Percentiles rank a stretch among this genome's conserved stretches.
Evolutionary conservation across 2,888 invertebrate genomes (phyloP).

Genomic region (Zygothrica quintamaculata): DNA sequence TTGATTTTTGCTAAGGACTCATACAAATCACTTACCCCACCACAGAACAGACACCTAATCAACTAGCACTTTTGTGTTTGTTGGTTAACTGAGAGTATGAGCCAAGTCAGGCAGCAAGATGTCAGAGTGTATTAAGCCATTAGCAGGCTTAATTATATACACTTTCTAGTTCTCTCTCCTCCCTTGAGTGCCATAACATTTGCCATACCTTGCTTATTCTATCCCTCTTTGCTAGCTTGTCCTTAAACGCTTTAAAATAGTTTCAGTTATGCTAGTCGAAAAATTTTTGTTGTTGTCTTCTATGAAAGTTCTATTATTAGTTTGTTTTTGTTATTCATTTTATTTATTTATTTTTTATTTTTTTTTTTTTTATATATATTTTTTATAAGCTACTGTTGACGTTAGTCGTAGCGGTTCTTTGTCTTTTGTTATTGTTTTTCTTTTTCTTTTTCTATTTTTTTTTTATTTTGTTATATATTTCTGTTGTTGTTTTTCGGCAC

Average conservation of each 20-base stretch:
- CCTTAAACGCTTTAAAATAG: slow-evolving; percentile 35
- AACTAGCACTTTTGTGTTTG: slow-evolving; percentile 19
- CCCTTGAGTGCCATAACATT: no score
- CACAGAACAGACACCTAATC: no score
- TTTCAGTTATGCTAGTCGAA: slow-evolving; percentile 52
- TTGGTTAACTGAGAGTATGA: slow-evolving; percentile 41
- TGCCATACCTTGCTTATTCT: no score
- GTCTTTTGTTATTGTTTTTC: slow-evolving; percentile 28
- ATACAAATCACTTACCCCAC: no score
- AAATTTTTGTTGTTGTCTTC: slow-evolving; percentile 54
- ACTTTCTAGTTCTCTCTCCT: no score
- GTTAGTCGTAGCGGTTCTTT: slow-evolving; percentile 22
- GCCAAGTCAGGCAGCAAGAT: slow-evolving; percentile 20
- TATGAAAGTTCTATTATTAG: slow-evolving; percentile 55
- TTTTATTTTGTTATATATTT: slow-evolving; percentile 10
- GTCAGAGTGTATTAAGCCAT: slow-evolving; percentile 53
- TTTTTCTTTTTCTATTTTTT: slow-evolving; percentile 13
- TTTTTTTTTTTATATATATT: slow-evolving; percentile 13
- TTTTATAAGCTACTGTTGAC: slow-evolving; percentile 34
- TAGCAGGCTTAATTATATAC: slow-evolving; percentile 48
- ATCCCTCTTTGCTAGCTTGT: neutral
- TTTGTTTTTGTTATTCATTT: slow-evolving; percentile 13
- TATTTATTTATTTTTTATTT: slow-evolving; percentile 21
- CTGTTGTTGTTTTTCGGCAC: slow-evolving; percentile 64
- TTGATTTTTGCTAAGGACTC: slow-evolving; percentile 10